Percentiles rank a stretch among this genome's conserved stretches.
phyloP scores from a whole-genome alignment of 2,797 vertebrate genomes.

The Sciaenops ocellatus region DNA sequence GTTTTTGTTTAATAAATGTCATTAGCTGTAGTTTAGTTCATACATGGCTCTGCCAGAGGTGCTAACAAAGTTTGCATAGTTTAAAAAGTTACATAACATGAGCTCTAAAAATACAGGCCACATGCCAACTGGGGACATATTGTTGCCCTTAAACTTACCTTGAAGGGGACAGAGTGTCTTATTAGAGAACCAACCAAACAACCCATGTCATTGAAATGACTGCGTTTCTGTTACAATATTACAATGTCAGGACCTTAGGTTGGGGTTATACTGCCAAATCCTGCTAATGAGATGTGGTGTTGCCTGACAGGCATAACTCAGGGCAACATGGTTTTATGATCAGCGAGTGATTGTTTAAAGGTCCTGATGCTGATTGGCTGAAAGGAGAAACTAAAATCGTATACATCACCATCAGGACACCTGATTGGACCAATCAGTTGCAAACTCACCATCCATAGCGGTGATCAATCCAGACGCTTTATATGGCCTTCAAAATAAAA shows the following conservation, averaged over 20 bases:
- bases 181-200: neutral
- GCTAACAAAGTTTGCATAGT: neutral
- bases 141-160: neutral
- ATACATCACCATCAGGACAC: neutral
- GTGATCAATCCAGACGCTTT: neutral
- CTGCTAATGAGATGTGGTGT: fast-evolving
- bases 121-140: neutral
- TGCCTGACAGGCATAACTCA: conserved; percentile 1
- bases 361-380: conserved; percentile 31
- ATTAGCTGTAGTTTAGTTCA: neutral
- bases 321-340: fast-evolving
- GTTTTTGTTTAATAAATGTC: neutral
- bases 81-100: conserved; percentile 23
- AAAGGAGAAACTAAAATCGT: neutral
- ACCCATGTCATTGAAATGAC: neutral
- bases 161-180: fast-evolving
- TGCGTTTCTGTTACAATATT: neutral
- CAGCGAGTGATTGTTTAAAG: neutral
- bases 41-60: conserved; percentile 6
- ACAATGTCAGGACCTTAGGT: neutral
- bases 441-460: fast-evolving
- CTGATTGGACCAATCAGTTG: conserved; percentile 39
- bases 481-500: neutral
- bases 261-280: fast-evolving
- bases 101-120: conserved; percentile 36